These are phyloP conservation scores for Varanus salvator DNA, from an alignment of 2,113 vertebrate species.

Conservation along the genomic window DNA sequence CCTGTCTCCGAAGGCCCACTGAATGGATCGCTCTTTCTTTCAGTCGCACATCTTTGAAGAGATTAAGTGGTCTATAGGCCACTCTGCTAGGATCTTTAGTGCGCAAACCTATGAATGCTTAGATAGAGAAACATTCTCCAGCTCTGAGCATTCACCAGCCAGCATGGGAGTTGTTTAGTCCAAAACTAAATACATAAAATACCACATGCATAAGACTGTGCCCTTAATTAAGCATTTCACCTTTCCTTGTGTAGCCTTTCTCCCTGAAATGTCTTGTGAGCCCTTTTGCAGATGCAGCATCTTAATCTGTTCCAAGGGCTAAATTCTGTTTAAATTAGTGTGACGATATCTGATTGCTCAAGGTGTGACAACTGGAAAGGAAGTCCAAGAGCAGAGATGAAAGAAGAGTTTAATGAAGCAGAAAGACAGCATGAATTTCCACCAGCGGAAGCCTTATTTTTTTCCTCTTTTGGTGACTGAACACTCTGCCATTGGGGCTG, in stretches of 20 bases:
- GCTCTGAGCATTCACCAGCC: no score
- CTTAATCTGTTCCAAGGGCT: neutral
- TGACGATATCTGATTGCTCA: neutral
- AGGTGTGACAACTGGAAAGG: neutral
- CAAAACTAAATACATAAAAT: no score
- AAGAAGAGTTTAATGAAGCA: neutral
- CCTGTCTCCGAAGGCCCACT: neutral
- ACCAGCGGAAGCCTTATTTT: neutral
- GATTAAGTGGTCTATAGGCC: neutral
- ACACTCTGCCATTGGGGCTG: neutral
- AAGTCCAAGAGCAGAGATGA: constrained; percentile 1
- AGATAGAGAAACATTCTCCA: no score
- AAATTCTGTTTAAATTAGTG: constrained; percentile 10
- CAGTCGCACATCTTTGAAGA: neutral
- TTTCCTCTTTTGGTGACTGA: neutral
- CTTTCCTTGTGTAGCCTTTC: neutral
- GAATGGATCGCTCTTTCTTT: neutral
- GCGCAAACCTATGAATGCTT: no score
- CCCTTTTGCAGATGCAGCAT: neutral
- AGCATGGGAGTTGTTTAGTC: no score
- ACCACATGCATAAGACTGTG: no score
- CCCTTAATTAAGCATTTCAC: no score
- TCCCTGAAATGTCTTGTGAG: fast-evolving
- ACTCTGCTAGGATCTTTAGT: no score
- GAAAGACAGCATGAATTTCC: neutral